Conservation (phyloP, 2,797 vertebrate genomes). For the Myotis planiceps region DNA sequence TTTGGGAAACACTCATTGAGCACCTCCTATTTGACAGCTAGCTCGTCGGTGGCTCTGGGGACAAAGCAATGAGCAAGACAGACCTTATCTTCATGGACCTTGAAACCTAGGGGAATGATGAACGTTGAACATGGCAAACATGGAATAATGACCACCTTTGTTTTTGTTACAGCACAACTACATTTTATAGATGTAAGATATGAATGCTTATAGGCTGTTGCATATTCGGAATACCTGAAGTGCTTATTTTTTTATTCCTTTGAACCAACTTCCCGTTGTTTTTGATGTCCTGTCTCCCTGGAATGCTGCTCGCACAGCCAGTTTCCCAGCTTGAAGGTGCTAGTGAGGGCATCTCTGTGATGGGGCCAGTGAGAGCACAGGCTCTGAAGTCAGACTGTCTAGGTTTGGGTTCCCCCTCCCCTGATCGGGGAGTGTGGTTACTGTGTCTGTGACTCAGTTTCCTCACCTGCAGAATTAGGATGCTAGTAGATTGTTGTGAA, state of each 20-base stretch:
- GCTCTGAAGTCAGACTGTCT: neutral
- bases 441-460: neutral
- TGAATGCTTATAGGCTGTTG: neutral
- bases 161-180: neutral
- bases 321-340: neutral
- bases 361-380: neutral
- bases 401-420: neutral
- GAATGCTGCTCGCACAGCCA: neutral
- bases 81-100: neutral
- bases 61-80: neutral
- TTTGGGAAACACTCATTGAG: neutral
- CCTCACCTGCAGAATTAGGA: neutral
- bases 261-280: neutral
- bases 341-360: accelerated
- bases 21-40: neutral
- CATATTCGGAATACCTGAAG: neutral
- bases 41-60: neutral
- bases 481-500: neutral
- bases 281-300: neutral
- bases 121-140: neutral
- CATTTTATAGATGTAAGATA: neutral
- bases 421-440: neutral
- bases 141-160: neutral
- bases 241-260: neutral
- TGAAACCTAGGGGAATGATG: neutral